Base-by-base conservation (phyloP, 2,113 vertebrate species). In the Odocoileus virginianus region DNA sequence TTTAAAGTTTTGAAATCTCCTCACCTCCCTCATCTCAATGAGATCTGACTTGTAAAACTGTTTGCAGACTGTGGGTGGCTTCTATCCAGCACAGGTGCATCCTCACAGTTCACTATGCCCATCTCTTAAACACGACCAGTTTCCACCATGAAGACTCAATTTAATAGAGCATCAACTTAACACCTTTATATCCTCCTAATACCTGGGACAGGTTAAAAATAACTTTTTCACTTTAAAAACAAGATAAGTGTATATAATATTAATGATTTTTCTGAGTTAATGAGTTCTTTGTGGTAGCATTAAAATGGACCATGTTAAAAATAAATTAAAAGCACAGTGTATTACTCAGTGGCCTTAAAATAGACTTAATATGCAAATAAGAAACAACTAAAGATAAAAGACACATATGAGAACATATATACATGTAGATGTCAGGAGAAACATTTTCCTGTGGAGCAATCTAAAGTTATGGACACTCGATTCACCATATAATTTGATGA, bases 181-280 rank as follows among this genome's bases (percentile, higher is more conserved):
- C 74, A 36, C 50, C 43, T 50, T 85, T 60, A 47, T 52, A 52
- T 36, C 23, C 60, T 50, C 76, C 30, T 23, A 43, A 92, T 30
- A 94, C 17, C 13, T 47, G 6, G 3, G 33, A 67, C 57, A 94
- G 30, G 16, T 13, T 43, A 25, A 71, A 92, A 97, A 54, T 30
- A 91, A 43, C 27, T 43, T 97, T 87, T 67, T 60, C 36, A 64
- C 83, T 52, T 74, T 43, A 87, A 97, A 97, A 93, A 82, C 4
- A 71, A 82, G 4, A 1, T 60, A 40, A 45, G 7, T 92, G 50
- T 91, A 33, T 21, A 67, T 6, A 30, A 2, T 82, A 61, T 61
- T 78, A 50, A 23, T 76, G 43, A 52, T 87, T 71, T 90, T 71
- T 54, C 55, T n/a, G 86, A 79, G 43, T 67, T 71, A 13, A 33